phyloP scores from a whole-genome alignment of 2,113 vertebrate genomes.

The Rhodinocichla rosea region DNA sequence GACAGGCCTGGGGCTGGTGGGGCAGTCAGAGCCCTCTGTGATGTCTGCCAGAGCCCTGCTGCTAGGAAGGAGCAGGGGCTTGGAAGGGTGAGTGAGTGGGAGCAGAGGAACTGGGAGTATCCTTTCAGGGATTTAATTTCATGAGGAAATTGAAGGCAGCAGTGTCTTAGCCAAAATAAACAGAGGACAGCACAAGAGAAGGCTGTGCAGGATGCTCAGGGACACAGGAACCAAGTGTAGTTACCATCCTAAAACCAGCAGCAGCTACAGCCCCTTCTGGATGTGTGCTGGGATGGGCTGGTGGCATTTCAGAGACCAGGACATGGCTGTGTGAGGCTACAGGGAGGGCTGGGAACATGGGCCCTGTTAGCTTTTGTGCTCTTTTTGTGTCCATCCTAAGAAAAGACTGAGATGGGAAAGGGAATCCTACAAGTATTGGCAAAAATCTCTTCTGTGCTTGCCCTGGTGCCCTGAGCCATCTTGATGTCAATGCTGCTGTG shows the following conservation, averaged over 20 bases:
- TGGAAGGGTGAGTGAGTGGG: not conserved
- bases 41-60: not conserved
- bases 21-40: not conserved
- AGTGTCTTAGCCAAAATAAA: not conserved
- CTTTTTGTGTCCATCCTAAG: not conserved
- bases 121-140: not conserved
- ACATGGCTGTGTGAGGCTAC: fast-evolving
- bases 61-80: not conserved
- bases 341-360: not conserved
- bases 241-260: not conserved
- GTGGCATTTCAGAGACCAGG: not conserved
- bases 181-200: not conserved
- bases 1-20: not conserved
- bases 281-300: not conserved
- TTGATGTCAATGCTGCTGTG: not conserved
- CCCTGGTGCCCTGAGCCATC: not conserved
- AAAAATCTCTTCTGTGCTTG: not conserved
- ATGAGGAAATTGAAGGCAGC: not conserved
- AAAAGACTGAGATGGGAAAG: not conserved
- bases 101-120: not conserved
- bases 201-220: not conserved
- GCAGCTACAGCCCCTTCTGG: not conserved
- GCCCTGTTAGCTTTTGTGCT: not conserved
- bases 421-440: not conserved
- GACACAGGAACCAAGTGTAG: not conserved